phyloP scores from a whole-genome alignment of 64 coral and sea anemone species.

The Platygyra sinensis region DNA sequence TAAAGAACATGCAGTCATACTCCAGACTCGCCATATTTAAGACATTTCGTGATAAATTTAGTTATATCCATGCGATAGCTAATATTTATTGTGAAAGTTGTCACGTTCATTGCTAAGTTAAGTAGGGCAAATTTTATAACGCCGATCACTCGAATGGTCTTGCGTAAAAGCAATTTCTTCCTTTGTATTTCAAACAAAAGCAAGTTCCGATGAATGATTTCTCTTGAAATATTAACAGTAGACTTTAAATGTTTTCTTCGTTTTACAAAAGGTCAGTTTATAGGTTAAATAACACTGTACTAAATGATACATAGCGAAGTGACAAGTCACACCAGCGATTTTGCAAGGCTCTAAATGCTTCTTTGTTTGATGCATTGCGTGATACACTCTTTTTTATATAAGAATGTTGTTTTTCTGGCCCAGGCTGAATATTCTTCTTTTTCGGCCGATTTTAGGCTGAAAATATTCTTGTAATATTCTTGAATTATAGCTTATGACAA shows the following conservation, averaged over 20 bases:
- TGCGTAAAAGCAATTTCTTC: neutral
- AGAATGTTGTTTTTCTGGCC: no score
- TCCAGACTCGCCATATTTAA: neutral
- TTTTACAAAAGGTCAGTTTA: neutral
- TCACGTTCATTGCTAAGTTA: neutral
- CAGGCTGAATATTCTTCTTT: no score
- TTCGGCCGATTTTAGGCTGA: no score
- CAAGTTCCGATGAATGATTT: neutral
- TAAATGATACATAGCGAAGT: no score
- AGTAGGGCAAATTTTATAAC: neutral
- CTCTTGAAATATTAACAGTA: neutral
- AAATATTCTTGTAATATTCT: no score
- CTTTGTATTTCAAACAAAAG: constrained; percentile 7
- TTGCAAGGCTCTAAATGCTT: no score
- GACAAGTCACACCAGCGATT: no score
- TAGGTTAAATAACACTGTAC: no score
- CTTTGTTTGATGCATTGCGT: no score
- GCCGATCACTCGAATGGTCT: neutral
- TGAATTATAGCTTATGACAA: no score
- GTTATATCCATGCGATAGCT: neutral
- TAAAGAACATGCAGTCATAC: neutral
- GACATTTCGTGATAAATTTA: neutral
- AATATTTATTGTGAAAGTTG: neutral
- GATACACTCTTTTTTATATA: no score
- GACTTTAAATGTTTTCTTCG: neutral